Percentiles rank a stretch among this genome's conserved stretches.
phyloP scores from a whole-genome alignment of 2,113 vertebrate species.

The Ictidomys tridecemlineatus region DNA sequence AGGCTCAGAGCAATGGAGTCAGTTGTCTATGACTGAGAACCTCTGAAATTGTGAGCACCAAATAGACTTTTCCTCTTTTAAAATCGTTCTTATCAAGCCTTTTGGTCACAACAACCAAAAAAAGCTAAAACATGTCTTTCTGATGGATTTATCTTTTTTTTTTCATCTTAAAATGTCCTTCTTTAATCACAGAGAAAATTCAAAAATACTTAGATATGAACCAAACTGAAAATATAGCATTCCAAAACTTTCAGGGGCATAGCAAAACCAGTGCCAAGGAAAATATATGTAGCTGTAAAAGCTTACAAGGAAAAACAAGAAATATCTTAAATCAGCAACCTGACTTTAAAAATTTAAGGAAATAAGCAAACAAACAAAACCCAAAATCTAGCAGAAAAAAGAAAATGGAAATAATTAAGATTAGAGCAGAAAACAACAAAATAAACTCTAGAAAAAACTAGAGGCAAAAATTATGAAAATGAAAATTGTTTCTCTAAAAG shows the following conservation, averaged over 20 bases:
- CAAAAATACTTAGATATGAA: not conserved
- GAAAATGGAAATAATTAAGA: not conserved
- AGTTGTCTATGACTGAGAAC: no score
- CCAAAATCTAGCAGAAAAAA: not conserved
- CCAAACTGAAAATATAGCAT: not conserved
- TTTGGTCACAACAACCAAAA: no score
- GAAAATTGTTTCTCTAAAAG: not conserved
- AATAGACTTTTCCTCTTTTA: no score
- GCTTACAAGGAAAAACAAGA: not conserved
- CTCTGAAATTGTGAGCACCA: no score
- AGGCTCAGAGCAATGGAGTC: no score
- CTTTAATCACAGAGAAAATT: not conserved
- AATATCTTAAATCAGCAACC: not conserved
- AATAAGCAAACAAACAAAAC: not conserved
- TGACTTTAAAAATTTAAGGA: not conserved
- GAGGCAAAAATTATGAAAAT: not conserved
- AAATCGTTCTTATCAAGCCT: no score
- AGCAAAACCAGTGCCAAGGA: not conserved
- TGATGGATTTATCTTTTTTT: not conserved
- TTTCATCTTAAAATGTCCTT: not conserved
- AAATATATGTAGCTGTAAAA: not conserved
- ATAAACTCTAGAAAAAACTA: not conserved
- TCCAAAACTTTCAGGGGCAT: not conserved
- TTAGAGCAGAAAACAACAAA: not conserved
- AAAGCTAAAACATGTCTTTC: not conserved